A percentile compares a stretch with the other conserved stretches of the same genome.
Evolutionary conservation across 2,888 invertebrate genomes (phyloP).

Genomic region (Macaria liturata): DNA sequence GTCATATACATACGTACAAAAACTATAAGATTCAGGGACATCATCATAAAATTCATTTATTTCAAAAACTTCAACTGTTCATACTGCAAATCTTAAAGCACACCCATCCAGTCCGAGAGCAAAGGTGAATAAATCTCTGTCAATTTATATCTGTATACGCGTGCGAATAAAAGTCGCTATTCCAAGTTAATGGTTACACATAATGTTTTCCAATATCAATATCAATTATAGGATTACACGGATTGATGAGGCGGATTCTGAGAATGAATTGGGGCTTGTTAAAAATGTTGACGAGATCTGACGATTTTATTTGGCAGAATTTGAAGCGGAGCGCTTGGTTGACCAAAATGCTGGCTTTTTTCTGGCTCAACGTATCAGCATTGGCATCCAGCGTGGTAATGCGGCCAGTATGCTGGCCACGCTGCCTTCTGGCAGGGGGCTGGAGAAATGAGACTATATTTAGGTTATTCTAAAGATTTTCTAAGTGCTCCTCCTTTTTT

Average conservation of each 20-base stretch:
- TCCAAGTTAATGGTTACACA: slow-evolving; percentile 11
- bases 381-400: too few relatives aligned
- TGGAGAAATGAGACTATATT: too few relatives aligned
- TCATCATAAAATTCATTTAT: not conserved
- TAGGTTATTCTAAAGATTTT: too few relatives aligned
- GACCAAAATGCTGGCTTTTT: too few relatives aligned
- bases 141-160: slow-evolving; percentile 21
- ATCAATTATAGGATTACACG: slow-evolving; percentile 21
- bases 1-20: not conserved
- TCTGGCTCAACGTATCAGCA: too few relatives aligned
- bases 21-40: not conserved
- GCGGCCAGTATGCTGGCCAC: too few relatives aligned
- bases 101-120: slow-evolving; percentile 10
- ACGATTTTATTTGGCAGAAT: too few relatives aligned
- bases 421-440: too few relatives aligned
- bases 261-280: slow-evolving; percentile 7
- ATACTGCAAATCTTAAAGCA: slow-evolving; percentile 4
- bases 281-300: not conserved
- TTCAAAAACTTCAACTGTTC: not conserved
- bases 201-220: slow-evolving; percentile 22
- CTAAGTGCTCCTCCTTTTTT: too few relatives aligned
- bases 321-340: too few relatives aligned
- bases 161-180: slow-evolving; percentile 20
- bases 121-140: slow-evolving; percentile 25
- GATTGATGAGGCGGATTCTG: slow-evolving; percentile 12